Percentiles rank a stretch among this genome's conserved stretches.
These are phyloP conservation scores for Chaenodraco wilsoni DNA, from an alignment of 2,797 vertebrate species.

Conservation along the genomic window DNA sequence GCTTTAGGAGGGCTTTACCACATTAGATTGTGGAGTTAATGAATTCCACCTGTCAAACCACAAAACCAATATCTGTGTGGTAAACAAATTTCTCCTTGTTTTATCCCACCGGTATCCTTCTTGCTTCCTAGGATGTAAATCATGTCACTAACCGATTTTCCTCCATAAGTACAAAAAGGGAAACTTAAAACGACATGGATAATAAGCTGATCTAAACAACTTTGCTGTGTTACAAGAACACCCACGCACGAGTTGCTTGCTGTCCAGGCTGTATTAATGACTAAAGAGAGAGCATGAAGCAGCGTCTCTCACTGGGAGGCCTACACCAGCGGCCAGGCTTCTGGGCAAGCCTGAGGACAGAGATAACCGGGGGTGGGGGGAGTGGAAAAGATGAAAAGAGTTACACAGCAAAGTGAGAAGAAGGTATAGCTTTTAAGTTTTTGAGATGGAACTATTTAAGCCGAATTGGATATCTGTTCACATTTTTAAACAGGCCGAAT, in stretches of 20 bases:
- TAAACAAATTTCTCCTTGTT: slow-evolving; percentile 47
- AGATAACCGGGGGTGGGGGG: slow-evolving; percentile 17
- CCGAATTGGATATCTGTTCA: neutral
- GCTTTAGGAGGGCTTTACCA: slow-evolving; percentile 45
- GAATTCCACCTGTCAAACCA: slow-evolving; percentile 65
- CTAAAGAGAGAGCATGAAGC: slow-evolving; percentile 26
- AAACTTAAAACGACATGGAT: slow-evolving; percentile 30
- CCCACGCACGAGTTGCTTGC: slow-evolving; percentile 27
- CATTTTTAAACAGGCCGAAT: neutral
- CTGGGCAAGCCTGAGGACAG: slow-evolving; percentile 54
- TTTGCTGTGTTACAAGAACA: slow-evolving; percentile 33
- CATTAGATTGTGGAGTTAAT: slow-evolving; percentile 64
- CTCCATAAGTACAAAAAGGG: neutral
- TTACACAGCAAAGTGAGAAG: slow-evolving; percentile 9
- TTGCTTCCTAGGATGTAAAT: slow-evolving; percentile 11
- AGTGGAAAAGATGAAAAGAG: slow-evolving; percentile 1
- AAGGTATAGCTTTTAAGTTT: slow-evolving; percentile 2
- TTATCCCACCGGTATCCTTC: slow-evolving; percentile 2
- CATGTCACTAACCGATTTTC: neutral
- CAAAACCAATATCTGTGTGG: slow-evolving; percentile 45
- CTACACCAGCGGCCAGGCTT: slow-evolving; percentile 47
- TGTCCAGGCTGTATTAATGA: slow-evolving; percentile 34
- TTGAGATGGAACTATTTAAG: neutral
- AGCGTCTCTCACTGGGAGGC: slow-evolving; percentile 38
- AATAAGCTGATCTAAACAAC: slow-evolving; percentile 45